Evolutionary conservation across 1,140 invertebrate genomes (phyloP), one percentile per base, ranked within the genome.

Genomic region (Pogonognathellus flavescens): DNA sequence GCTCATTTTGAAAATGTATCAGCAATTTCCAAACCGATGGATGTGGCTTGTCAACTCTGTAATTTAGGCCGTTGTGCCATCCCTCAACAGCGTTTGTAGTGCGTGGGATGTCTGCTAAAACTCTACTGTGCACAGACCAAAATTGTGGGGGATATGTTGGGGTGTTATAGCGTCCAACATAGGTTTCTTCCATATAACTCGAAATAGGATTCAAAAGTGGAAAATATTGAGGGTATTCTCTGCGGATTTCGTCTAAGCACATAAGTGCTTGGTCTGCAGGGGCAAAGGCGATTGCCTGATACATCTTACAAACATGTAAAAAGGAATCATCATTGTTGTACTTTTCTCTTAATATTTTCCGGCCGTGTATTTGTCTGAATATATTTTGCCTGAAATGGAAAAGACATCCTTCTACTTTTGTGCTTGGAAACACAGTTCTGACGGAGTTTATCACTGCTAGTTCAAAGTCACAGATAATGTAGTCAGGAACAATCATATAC

Each of bases 381-480:
- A 80, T 52, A 11, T 80, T 80, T 52, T 80, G 76, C 2, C 22
- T 14, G 3, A 80, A 20, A 20, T 80, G 76, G 16, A 49, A 80
- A 13, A 80, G 52, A 41, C 76, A 80, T 20, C 76, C 76, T 16
- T 13, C 16, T 7, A 80, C 7, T 3, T 14, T 0, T 4, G 76
- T 16, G 20, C 18, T 20, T 0, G 76, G 76, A 53, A 49, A 80
- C 14, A 41, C 1, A 25, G 13, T 7, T 49, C 16, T 13, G 13
- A 20, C 1, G 14, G 76, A 22, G 14, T 80, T 80, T 16, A 49
- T 20, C 3, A 49, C 41, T 49, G 76, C 76, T 41, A 80, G 13
- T 20, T 80, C 76, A 14, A 80, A 80, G 16, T 80, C 76, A 31
- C 25, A 41, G 20, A 80, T 41, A 49, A 80, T 5, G 49, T 52